Conservation (phyloP, 1,140 invertebrate genomes). For the Drosophila ogumai region DNA sequence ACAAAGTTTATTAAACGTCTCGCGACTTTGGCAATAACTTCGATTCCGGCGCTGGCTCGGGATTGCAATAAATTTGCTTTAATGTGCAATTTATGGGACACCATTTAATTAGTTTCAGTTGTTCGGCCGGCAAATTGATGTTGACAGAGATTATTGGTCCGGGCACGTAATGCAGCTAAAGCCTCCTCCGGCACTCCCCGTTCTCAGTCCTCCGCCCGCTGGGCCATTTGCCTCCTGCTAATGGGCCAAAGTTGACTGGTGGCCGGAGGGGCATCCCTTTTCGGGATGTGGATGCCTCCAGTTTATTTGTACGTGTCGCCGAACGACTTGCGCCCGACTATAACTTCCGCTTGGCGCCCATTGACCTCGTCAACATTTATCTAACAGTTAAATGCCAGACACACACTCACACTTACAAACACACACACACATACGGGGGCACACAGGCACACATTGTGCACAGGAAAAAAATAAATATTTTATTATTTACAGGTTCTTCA, state of each 20-base stretch:
- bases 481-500: neutral
- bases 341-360: conserved; percentile 80
- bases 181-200: conserved; percentile 1
- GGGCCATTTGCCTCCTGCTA: conserved; percentile 42
- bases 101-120: conserved; percentile 84
- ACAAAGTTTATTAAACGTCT: conserved; percentile 82
- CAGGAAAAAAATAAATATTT: neutral
- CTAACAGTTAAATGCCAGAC: conserved; percentile 76
- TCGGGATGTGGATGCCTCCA: conserved; percentile 26
- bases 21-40: conserved; percentile 82
- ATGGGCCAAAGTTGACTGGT: conserved; percentile 69
- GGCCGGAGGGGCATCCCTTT: conserved; percentile 22
- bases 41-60: conserved; percentile 59
- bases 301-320: conserved; percentile 79
- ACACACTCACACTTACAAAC: conserved; percentile 30
- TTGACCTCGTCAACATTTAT: conserved; percentile 83
- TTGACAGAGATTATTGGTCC: conserved; percentile 83
- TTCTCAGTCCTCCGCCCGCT: neutral
- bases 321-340: conserved; percentile 60
- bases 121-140: conserved; percentile 76
- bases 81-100: conserved; percentile 85
- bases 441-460: conserved; percentile 14
- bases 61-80: conserved; percentile 84
- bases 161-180: conserved; percentile 74
- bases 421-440: conserved; percentile 10